Evolutionary conservation across 2,113 vertebrate genomes (phyloP).

Genomic region (Gallinago paraguaiae): DNA sequence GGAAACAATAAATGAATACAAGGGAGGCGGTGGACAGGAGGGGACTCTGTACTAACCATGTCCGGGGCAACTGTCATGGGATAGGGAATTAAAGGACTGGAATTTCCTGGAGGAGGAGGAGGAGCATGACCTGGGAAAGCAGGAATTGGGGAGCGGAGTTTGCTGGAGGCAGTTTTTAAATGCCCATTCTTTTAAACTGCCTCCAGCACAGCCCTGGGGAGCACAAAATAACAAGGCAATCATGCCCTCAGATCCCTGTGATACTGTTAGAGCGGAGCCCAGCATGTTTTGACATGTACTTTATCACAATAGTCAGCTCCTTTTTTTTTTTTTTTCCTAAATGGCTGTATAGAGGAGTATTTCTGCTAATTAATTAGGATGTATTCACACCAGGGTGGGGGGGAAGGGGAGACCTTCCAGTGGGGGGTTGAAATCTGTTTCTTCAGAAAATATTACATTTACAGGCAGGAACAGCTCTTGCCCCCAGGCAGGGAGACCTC

Average conservation of each 20-base stretch:
- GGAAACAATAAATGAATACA: fast-evolving
- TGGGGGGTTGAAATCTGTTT: neutral
- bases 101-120: neutral
- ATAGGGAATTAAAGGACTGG: neutral
- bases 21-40: neutral
- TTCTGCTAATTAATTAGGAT: constrained; percentile 19
- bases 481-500: neutral
- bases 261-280: neutral
- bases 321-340: neutral
- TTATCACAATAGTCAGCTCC: neutral
- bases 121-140: neutral
- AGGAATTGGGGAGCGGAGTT: neutral
- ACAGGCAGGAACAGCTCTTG: neutral
- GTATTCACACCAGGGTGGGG: neutral
- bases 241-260: neutral
- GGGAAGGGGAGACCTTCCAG: neutral
- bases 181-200: neutral
- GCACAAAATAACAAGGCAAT: neutral
- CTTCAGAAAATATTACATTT: neutral
- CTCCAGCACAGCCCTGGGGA: constrained; percentile 29
- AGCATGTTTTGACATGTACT: neutral
- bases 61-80: neutral
- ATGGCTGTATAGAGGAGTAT: neutral
- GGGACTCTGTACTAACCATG: neutral
- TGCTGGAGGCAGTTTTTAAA: constrained; percentile 1